A percentile compares a stretch with the other conserved stretches of the same genome.
Evolutionary conservation across 2,797 vertebrate genomes (phyloP).

Genomic region (Carapus acus): DNA sequence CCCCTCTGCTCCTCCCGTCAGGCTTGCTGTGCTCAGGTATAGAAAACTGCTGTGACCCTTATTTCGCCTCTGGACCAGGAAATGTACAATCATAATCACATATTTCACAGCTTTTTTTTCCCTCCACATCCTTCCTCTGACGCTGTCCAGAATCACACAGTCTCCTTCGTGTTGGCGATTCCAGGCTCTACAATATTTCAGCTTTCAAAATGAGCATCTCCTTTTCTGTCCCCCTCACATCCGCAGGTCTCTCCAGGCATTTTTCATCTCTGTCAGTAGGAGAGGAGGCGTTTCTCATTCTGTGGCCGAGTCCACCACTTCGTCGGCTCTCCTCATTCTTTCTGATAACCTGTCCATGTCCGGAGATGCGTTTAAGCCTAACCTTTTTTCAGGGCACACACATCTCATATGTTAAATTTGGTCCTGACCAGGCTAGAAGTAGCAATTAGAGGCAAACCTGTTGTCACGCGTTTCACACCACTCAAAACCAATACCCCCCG

Average conservation of each 20-base stretch:
- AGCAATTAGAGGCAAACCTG: neutral
- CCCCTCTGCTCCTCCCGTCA: neutral
- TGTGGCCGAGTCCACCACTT: slow-evolving; percentile 14
- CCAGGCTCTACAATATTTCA: neutral
- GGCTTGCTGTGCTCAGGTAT: neutral
- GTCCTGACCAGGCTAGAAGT: slow-evolving; percentile 12
- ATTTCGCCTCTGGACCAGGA: neutral
- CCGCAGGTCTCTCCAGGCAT: slow-evolving; percentile 19
- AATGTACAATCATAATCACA: neutral
- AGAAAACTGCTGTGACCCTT: slow-evolving; percentile 3
- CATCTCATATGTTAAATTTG: neutral
- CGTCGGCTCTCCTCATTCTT: slow-evolving; percentile 18
- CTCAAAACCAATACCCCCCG: too few species aligned
- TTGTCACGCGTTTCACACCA: too few species aligned
- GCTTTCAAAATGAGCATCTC: slow-evolving; percentile 22
- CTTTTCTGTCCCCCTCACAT: slow-evolving; percentile 38
- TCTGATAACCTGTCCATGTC: slow-evolving; percentile 36
- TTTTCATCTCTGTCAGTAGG: slow-evolving; percentile 24
- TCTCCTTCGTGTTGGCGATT: neutral
- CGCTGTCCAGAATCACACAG: slow-evolving; percentile 11
- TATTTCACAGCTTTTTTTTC: slow-evolving; percentile 9
- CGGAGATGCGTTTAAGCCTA: slow-evolving; percentile 50
- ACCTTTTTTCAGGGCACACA: slow-evolving; percentile 41
- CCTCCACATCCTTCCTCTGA: slow-evolving; percentile 6
- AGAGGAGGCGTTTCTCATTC: slow-evolving; percentile 26